Percentiles rank a stretch among this genome's conserved stretches.
Evolutionary conservation across 2,888 invertebrate species (phyloP).

Genomic region (Ceraclea dissimilis): DNA sequence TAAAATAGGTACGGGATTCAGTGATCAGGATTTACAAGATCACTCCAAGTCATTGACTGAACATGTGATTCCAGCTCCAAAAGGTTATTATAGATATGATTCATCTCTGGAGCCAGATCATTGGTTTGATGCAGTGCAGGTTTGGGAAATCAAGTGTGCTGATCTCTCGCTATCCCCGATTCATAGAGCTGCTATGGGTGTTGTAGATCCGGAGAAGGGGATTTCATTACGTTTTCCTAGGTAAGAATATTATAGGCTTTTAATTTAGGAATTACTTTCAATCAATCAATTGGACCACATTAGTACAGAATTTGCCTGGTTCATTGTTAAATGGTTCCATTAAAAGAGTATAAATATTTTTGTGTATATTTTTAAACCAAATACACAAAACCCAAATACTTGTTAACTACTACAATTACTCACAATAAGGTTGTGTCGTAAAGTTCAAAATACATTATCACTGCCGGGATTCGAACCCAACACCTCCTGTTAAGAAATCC

Average conservation of each 20-base stretch:
- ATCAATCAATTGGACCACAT: no score
- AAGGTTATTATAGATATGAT: conserved; percentile 76
- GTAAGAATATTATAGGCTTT: conserved; percentile 23
- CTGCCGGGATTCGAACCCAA: no score
- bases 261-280: no score
- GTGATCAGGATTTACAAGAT: conserved; percentile 76
- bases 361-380: no score
- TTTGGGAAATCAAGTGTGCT: conserved; percentile 97
- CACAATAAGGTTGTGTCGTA: no score
- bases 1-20: conserved; percentile 88
- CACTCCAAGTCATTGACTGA: conserved; percentile 70
- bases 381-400: no score
- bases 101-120: conserved; percentile 68
- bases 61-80: conserved; percentile 66
- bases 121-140: conserved; percentile 81
- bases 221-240: conserved; percentile 93
- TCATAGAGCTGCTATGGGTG: conserved; percentile 81
- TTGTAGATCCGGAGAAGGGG: conserved; percentile 84
- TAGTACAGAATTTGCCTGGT: no score
- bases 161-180: conserved; percentile 94
- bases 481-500: no score
- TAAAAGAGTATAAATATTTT: no score
- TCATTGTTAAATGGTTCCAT: no score
- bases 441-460: no score
- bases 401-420: no score